phyloP scores from a whole-genome alignment of 2,113 vertebrate species.

The Falcunculus frontatus region DNA sequence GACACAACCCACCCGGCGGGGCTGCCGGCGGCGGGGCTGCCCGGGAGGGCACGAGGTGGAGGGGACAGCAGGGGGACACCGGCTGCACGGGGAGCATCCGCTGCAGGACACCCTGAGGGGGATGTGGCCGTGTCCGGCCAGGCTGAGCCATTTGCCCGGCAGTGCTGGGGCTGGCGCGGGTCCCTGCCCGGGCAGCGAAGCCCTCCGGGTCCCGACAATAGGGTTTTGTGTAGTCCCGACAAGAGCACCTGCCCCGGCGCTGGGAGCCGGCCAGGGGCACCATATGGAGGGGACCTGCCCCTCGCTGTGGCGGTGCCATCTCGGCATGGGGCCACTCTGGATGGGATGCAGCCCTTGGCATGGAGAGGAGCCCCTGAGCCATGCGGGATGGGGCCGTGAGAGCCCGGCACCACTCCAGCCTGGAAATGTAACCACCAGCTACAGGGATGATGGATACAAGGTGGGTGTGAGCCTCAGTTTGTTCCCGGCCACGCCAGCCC shows the following conservation, averaged over 20 bases:
- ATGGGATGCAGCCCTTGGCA: accelerated
- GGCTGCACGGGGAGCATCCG: not conserved
- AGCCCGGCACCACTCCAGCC: not conserved
- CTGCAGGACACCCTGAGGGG: not conserved
- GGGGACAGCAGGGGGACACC: accelerated
- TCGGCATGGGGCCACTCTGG: not conserved
- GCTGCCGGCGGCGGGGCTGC: accelerated
- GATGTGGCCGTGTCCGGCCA: accelerated
- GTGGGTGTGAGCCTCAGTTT: not conserved
- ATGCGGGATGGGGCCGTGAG: accelerated
- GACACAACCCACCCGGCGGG: not conserved
- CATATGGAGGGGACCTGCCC: not conserved
- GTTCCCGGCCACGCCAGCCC: not conserved
- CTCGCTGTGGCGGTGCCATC: accelerated
- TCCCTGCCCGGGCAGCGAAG: not conserved
- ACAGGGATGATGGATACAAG: not conserved
- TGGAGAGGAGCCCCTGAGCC: not conserved
- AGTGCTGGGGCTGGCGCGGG: not conserved
- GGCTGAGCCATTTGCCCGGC: not conserved
- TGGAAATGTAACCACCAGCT: not conserved
- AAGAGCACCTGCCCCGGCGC: not conserved
- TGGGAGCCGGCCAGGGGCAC: constrained; percentile 2
- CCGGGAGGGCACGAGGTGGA: not conserved
- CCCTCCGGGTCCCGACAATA: not conserved
- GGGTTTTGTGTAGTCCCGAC: not conserved